Evolutionary conservation across 2,797 vertebrate species (phyloP), one percentile per base, ranked within the genome.

Genomic region (Streptopelia turtur): DNA sequence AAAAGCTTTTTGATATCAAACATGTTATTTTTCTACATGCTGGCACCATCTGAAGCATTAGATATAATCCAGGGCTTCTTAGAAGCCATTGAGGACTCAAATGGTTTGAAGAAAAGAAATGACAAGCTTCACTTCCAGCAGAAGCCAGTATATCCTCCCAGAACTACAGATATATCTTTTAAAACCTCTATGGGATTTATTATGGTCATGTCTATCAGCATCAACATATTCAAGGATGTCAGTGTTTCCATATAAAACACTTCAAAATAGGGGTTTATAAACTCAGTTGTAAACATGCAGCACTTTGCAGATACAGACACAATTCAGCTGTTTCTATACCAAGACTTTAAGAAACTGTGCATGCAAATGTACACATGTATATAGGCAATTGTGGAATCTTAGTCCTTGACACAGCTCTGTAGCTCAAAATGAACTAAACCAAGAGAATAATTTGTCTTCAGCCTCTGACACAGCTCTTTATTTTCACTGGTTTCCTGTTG

Each of bases 41-140:
- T 55, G 53, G 37, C 30, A 94, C 16, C 20, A 77, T 75, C 28
- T 50, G 12, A 89, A 83, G 10, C 27, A 37, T 57, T 50, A 92
- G 37, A 43, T 68, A 65, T 53, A 59, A 92, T 18, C 12, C 22
- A 83, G 20, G 16, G 13, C n/a, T 77, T 72, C 68, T 80, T 28
- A 65, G 35, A 41, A 37, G 25, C 25, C 17, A 33, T 0, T 86
- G 41, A 90, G 56, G 61, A 77, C 37, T 76, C 31, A 56, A 49
- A 56, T 11, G 4, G n/a, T 87, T 83, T 37, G 52, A 94, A 92
- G 76, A 93, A 87, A 6, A 79, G 91, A 95, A 96, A 77, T 49
- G 56, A 90, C 41, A 94, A 88, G 43, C 57, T 91, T 91, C 28
- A 80, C 28, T 77, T 87, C 8, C 56, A 68, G 61, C 53, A 88